These are phyloP conservation scores for Zaprionus vittiger DNA, from an alignment of 1,140 invertebrate species.

Conservation along the genomic window DNA sequence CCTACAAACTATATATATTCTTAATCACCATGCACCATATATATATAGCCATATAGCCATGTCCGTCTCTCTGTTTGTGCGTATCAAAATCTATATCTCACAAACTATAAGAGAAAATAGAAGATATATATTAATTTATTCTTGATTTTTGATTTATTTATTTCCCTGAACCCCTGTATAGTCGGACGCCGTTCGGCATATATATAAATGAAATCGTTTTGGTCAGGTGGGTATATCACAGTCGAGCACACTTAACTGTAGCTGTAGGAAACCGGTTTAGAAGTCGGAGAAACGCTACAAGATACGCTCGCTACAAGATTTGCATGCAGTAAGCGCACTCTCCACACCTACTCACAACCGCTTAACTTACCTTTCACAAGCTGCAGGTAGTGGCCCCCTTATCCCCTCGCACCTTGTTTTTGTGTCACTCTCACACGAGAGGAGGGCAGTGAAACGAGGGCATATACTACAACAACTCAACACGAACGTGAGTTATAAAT, in stretches of 20 bases:
- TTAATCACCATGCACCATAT: too few species aligned
- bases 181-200: too few species aligned
- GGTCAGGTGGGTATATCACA: too few species aligned
- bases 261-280: conserved; percentile 56
- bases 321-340: conserved; percentile 62
- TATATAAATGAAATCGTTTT: too few species aligned
- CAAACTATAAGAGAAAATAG: too few species aligned
- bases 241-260: neutral
- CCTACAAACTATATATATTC: too few species aligned
- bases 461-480: conserved; percentile 10
- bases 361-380: conserved; percentile 41
- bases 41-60: too few species aligned
- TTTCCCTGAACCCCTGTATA: too few species aligned
- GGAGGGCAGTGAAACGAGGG: neutral
- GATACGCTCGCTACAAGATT: conserved; percentile 38
- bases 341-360: conserved; percentile 33
- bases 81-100: too few species aligned
- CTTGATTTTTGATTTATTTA: too few species aligned
- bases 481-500: conserved; percentile 66
- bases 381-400: conserved; percentile 7
- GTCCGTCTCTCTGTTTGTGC: too few species aligned
- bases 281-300: neutral
- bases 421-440: neutral
- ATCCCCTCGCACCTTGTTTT: neutral
- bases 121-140: too few species aligned